Evolutionary conservation across 2,797 vertebrate species (phyloP).

Genomic region (Discoglossus pictus): DNA sequence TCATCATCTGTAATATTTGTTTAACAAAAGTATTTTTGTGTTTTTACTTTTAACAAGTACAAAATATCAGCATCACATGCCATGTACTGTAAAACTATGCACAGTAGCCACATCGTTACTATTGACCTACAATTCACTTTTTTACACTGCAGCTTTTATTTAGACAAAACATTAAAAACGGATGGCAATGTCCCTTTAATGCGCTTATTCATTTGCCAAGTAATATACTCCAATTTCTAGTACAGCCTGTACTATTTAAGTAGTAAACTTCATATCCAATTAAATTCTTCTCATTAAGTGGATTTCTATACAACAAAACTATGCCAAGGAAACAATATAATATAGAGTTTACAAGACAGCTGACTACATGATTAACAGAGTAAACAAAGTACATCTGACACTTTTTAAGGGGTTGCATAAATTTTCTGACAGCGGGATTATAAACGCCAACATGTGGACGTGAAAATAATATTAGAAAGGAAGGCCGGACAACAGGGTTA

Average conservation of each 20-base stretch:
- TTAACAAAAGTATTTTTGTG: too few relatives aligned
- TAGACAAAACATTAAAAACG: too few relatives aligned
- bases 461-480: background rate
- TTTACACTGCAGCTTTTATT: too few relatives aligned
- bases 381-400: constrained; percentile 26
- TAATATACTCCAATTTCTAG: background rate
- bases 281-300: constrained; percentile 4
- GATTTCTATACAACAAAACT: constrained; percentile 5
- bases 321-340: constrained; percentile 6
- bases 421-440: constrained; percentile 5
- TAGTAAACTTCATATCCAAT: constrained; percentile 10
- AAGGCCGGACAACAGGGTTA: too few relatives aligned
- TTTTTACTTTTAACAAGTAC: too few relatives aligned
- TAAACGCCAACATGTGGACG: background rate
- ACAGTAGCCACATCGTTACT: too few relatives aligned
- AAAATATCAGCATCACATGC: too few relatives aligned
- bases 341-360: constrained; percentile 23
- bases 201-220: background rate
- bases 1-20: too few relatives aligned
- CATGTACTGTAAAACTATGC: too few relatives aligned
- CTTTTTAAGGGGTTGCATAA: constrained; percentile 11
- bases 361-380: constrained; percentile 14
- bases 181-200: too few relatives aligned
- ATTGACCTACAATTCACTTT: too few relatives aligned
- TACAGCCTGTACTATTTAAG: background rate